Percentiles rank a stretch among this genome's conserved stretches.
Conservation (phyloP, 1,140 invertebrate genomes). For the Nylanderia fulva region DNA sequence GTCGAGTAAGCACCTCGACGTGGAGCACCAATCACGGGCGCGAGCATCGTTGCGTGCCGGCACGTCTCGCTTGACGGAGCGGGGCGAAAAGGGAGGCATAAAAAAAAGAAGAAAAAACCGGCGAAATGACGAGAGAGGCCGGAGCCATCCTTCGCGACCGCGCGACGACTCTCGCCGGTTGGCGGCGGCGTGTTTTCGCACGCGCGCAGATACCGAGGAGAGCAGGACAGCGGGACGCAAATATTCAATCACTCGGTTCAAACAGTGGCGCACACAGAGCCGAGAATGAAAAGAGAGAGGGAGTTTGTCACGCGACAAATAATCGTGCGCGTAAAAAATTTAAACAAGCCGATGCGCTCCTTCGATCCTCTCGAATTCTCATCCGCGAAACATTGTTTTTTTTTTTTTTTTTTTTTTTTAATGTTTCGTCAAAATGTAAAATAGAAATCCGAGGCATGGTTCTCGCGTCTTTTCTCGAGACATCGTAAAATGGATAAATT, state of each 20-base stretch:
- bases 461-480: not conserved
- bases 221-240: slow-evolving; percentile 50
- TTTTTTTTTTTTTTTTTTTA: slow-evolving; percentile 26
- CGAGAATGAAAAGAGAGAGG: slow-evolving; percentile 7
- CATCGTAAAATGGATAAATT: no score
- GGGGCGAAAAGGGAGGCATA: slow-evolving; percentile 64
- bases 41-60: slow-evolving; percentile 79
- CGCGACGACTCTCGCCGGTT: slow-evolving; percentile 33
- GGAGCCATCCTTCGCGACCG: slow-evolving; percentile 55
- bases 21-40: slow-evolving; percentile 76
- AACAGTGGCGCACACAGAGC: slow-evolving; percentile 45
- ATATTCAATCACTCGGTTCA: slow-evolving; percentile 70
- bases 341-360: slow-evolving; percentile 24
- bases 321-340: slow-evolving; percentile 42
- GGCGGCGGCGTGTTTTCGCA: slow-evolving; percentile 63
- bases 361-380: slow-evolving; percentile 34
- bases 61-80: slow-evolving; percentile 77
- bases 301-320: slow-evolving; percentile 33
- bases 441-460: not conserved
- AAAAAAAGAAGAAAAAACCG: slow-evolving; percentile 36
- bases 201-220: slow-evolving; percentile 37
- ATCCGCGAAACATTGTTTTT: slow-evolving; percentile 10
- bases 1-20: slow-evolving; percentile 62
- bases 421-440: slow-evolving; percentile 26
- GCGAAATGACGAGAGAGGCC: slow-evolving; percentile 74